Conservation (phyloP, 2,888 invertebrate genomes). For the Drosophila sordidapex region DNA sequence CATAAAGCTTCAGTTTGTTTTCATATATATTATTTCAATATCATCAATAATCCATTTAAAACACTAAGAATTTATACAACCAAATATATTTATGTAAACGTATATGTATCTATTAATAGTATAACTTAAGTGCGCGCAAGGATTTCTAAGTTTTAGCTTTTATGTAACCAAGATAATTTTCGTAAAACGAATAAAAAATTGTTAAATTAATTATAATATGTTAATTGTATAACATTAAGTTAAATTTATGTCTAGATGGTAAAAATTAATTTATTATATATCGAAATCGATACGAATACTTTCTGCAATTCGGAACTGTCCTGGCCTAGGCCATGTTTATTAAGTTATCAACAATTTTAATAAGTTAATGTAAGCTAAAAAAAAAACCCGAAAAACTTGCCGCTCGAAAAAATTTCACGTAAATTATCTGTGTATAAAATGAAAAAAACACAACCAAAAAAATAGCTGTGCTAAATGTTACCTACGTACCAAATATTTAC, state of each 20-base stretch:
- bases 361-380: slow-evolving; percentile 33
- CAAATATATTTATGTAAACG: slow-evolving; percentile 48
- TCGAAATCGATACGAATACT: slow-evolving; percentile 1
- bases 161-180: slow-evolving; percentile 32
- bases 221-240: slow-evolving; percentile 37
- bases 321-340: slow-evolving; percentile 2
- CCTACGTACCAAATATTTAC: slow-evolving; percentile 6
- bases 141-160: slow-evolving; percentile 24
- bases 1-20: not conserved
- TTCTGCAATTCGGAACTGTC: slow-evolving; percentile 6
- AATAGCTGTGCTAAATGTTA: slow-evolving; percentile 23
- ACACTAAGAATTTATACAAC: not conserved
- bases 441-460: slow-evolving; percentile 8
- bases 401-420: slow-evolving; percentile 47
- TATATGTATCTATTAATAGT: slow-evolving; percentile 55
- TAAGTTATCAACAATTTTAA: slow-evolving; percentile 43
- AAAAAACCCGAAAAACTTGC: slow-evolving; percentile 42
- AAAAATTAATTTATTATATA: slow-evolving; percentile 18
- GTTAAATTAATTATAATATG: slow-evolving; percentile 65
- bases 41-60: not conserved
- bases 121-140: slow-evolving; percentile 68
- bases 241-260: slow-evolving; percentile 42
- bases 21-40: not conserved
- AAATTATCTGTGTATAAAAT: slow-evolving; percentile 50
- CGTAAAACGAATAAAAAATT: slow-evolving; percentile 64